These are phyloP conservation scores for Saxidomus purpurata DNA, from an alignment of 1,140 invertebrate genomes.

Conservation along the genomic window DNA sequence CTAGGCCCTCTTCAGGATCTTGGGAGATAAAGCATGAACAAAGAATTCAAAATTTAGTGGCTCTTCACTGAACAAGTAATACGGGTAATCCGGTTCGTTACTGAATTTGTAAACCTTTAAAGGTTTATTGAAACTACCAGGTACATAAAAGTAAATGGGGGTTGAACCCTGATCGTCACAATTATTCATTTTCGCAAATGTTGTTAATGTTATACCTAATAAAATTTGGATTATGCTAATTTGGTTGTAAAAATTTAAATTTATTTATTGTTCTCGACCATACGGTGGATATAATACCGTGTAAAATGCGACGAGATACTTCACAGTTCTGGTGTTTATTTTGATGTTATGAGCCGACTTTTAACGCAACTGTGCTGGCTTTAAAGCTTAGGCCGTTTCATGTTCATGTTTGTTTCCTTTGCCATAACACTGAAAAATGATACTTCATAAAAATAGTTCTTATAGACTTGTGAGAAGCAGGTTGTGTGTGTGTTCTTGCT, in stretches of 20 bases:
- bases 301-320: neutral
- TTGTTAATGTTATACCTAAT: conserved; percentile 60
- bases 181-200: conserved; percentile 32
- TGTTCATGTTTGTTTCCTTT: no score
- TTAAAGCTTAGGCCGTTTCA: no score
- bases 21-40: conserved; percentile 3
- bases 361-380: no score
- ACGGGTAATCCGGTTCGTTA: conserved; percentile 2
- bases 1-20: neutral
- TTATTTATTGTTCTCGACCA: conserved; percentile 22
- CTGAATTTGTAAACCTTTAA: neutral
- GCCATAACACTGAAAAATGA: no score
- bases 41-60: conserved; percentile 26
- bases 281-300: conserved; percentile 17
- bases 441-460: no score
- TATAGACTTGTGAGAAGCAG: no score
- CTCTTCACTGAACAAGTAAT: neutral
- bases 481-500: no score
- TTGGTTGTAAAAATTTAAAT: conserved; percentile 43
- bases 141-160: conserved; percentile 27
- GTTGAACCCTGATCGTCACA: neutral
- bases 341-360: neutral
- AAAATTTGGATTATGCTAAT: conserved; percentile 63
- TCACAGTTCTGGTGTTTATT: neutral
- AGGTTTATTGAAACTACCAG: conserved; percentile 9